Evolutionary conservation across 2,888 invertebrate species (phyloP), one percentile per base, ranked within the genome.

Genomic region (Parnassius mnemosyne): DNA sequence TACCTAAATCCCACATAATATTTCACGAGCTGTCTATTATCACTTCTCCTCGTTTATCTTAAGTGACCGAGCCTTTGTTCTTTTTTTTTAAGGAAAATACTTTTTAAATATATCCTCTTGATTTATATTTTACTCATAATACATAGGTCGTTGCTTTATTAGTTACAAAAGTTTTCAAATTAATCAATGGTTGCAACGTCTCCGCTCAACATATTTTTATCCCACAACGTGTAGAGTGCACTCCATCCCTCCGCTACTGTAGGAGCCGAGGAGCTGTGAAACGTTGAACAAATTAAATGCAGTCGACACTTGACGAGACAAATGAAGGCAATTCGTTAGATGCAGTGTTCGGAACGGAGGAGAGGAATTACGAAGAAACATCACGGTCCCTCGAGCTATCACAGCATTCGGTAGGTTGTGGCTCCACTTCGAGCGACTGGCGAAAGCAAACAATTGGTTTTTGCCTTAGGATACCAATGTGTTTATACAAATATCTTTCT

Each of bases 291-390:
- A 69, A 69, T 69, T 64, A 69, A 66, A 66, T 63, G 65, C 66
- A 68, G 56, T 47, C 61, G 61, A 53, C 61, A 57, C 57, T 68
- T 61, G 68, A 66, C 62, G 61, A 65, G 63, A 67, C 64, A 67
- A 67, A 69, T 65, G 69, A 68, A 66, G 65, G 65, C 68, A 61
- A 69, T 70, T 66, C 66, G 64, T 68, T 66, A 60, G 66, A 60
- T 66, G 67, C 61, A 46, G 44, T 13, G 47, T 41, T 43, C 51
- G 44, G 51, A 16, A 16, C 34, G n/a, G n/a, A 43, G 43, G 3
- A 25, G 0, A 10, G 2, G 49, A 13, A 9, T n/a, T 13, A 13
- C 9, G 49, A 13, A 49, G n/a, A 20, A 52, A 9, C 44, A 44
- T 9, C 13, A 44, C 51, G 51, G 5, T n/a, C 42, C 52, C 44